phyloP scores from a whole-genome alignment of 1,140 invertebrate species.

The Luehdorfia chinensis region DNA sequence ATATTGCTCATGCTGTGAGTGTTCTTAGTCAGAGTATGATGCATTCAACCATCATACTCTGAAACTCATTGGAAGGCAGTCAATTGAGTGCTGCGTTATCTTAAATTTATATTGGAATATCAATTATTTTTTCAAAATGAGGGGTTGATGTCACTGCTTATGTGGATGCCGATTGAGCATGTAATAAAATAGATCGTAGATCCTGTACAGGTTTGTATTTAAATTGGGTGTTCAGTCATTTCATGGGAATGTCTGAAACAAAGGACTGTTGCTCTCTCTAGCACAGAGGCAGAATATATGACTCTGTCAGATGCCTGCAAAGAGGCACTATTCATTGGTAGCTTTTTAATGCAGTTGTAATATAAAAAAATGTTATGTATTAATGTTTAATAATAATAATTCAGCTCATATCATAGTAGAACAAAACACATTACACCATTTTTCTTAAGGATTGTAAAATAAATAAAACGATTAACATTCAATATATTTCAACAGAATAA shows the following conservation, averaged over 20 bases:
- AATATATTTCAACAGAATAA: too few relatives aligned
- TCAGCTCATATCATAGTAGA: too few relatives aligned
- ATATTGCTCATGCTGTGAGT: constrained; percentile 26
- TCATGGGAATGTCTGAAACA: constrained; percentile 29
- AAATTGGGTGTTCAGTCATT: constrained; percentile 16
- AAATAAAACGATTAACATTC: too few relatives aligned
- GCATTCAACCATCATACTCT: constrained; percentile 20
- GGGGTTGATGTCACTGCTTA: constrained; percentile 14
- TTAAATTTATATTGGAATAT: constrained; percentile 24
- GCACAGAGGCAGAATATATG: too few relatives aligned
- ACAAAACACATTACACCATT: constrained; percentile 7
- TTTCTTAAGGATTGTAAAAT: constrained; percentile 18
- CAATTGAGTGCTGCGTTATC: too few relatives aligned
- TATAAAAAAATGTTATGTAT: neutral
- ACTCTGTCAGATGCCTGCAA: too few relatives aligned
- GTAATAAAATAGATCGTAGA: constrained; percentile 18
- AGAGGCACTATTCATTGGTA: constrained; percentile 22
- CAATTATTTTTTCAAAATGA: constrained; percentile 14
- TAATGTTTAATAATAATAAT: constrained; percentile 19
- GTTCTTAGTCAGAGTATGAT: constrained; percentile 29
- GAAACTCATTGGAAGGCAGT: constrained; percentile 27
- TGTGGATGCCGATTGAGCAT: constrained; percentile 27
- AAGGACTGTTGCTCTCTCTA: too few relatives aligned
- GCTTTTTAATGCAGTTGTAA: constrained; percentile 19
- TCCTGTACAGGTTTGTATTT: constrained; percentile 30